Evolutionary conservation across 2,113 vertebrate genomes (phyloP).

Genomic region (Myotis brandtii): DNA sequence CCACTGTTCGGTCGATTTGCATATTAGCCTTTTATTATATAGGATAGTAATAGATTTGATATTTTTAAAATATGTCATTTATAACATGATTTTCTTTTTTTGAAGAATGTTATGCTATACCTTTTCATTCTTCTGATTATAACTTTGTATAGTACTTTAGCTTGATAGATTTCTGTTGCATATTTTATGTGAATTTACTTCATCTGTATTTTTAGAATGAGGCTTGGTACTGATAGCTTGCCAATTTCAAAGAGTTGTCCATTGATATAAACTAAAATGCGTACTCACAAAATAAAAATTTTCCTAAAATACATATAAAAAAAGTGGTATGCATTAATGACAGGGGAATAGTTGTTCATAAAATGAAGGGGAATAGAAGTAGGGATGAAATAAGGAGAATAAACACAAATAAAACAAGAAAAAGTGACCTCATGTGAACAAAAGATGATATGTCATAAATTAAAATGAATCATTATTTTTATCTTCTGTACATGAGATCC

Average conservation of each 20-base stretch:
- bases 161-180: not conserved
- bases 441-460: not conserved
- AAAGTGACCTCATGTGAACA: not conserved
- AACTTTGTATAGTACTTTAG: not conserved
- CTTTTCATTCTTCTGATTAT: not conserved
- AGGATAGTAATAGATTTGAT: not conserved
- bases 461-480: not conserved
- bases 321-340: not conserved
- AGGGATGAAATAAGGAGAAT: not conserved
- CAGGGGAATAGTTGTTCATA: not conserved
- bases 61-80: too few relatives aligned
- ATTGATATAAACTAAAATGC: constrained; percentile 31
- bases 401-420: not conserved
- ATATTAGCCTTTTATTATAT: too few relatives aligned
- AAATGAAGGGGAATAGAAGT: not conserved
- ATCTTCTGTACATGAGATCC: not conserved
- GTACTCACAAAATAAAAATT: not conserved
- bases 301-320: not conserved
- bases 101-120: not conserved
- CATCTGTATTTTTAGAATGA: not conserved
- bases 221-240: not conserved
- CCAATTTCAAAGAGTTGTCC: not conserved
- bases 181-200: not conserved
- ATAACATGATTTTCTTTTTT: not conserved
- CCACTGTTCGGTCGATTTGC: too few relatives aligned